Evolutionary conservation across 2,113 vertebrate genomes (phyloP).

Genomic region (Rhinopomastus cyanomelas): DNA sequence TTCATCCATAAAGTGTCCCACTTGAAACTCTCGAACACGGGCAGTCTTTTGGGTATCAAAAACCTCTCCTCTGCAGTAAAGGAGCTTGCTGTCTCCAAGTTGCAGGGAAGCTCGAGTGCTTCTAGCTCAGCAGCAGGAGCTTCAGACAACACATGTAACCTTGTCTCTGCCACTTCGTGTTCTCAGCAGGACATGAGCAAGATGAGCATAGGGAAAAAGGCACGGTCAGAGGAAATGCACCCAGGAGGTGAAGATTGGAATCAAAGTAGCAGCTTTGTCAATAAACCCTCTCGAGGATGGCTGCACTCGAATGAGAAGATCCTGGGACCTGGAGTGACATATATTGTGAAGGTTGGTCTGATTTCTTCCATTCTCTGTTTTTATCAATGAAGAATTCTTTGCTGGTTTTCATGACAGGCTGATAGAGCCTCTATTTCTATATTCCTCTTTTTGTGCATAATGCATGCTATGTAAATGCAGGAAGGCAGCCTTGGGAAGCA

Average conservation of each 20-base stretch:
- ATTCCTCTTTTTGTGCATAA: conserved; percentile 26
- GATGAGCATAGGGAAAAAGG: conserved; percentile 84
- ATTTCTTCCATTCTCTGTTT: conserved; percentile 65
- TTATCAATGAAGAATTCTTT: conserved; percentile 66
- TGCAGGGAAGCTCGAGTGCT: conserved; percentile 86
- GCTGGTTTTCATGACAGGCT: conserved; percentile 25
- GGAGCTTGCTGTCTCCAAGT: conserved; percentile 94
- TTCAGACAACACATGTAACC: conserved; percentile 84
- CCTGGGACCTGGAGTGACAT: conserved; percentile 95
- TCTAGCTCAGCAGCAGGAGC: conserved; percentile 79
- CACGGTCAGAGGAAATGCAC: conserved; percentile 80
- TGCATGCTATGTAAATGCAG: conserved; percentile 34
- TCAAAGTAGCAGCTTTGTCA: conserved; percentile 77
- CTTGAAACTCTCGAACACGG: conserved; percentile 94
- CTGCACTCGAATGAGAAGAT: conserved; percentile 94
- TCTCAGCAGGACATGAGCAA: conserved; percentile 82
- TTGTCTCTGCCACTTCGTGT: conserved; percentile 79
- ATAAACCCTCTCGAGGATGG: conserved; percentile 87
- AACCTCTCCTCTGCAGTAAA: conserved; percentile 94
- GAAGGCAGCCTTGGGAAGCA: conserved; percentile 9
- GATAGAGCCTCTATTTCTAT: conserved; percentile 20
- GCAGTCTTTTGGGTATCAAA: conserved; percentile 91
- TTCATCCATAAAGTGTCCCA: conserved; percentile 98
- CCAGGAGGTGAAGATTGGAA: conserved; percentile 84
- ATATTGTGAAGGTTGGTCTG: conserved; percentile 94